Percentiles rank a stretch among this genome's conserved stretches.
phyloP scores from a whole-genome alignment of 2,113 vertebrate species.

The Rhinopithecus roxellana region DNA sequence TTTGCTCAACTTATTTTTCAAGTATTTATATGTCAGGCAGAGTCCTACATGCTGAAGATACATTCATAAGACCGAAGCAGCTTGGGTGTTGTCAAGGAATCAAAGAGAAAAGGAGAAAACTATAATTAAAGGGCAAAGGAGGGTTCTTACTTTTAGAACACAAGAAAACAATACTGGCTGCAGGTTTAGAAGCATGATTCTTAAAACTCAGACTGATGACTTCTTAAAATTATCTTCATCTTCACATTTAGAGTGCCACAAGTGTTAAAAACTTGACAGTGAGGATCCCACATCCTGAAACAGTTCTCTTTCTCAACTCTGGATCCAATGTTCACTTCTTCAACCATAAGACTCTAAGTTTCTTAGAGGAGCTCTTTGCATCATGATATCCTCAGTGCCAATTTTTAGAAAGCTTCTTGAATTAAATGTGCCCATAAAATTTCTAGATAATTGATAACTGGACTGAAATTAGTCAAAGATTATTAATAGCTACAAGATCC shows the following conservation, averaged over 20 bases:
- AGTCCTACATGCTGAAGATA: background rate
- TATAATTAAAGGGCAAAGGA: background rate
- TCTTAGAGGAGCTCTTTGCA: background rate
- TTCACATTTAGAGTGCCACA: background rate
- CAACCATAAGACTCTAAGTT: background rate
- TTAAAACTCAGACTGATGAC: background rate
- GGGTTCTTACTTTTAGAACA: background rate
- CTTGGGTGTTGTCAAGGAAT: background rate
- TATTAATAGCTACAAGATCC: background rate
- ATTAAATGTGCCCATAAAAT: background rate
- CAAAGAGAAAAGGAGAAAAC: background rate
- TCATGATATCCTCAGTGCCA: background rate
- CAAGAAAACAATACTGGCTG: background rate
- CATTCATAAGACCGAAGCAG: background rate
- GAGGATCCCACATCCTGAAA: background rate
- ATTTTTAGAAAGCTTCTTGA: constrained; percentile 3
- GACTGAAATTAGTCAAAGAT: background rate
- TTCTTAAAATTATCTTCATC: background rate
- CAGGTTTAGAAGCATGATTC: background rate
- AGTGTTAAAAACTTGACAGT: background rate
- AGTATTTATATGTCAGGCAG: background rate
- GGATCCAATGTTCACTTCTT: background rate
- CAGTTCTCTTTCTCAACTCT: background rate
- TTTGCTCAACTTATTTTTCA: background rate
- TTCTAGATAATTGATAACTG: background rate